These are phyloP conservation scores for Oreochromis spilurus DNA, from an alignment of 2,113 vertebrate species.

Conservation along the genomic window DNA sequence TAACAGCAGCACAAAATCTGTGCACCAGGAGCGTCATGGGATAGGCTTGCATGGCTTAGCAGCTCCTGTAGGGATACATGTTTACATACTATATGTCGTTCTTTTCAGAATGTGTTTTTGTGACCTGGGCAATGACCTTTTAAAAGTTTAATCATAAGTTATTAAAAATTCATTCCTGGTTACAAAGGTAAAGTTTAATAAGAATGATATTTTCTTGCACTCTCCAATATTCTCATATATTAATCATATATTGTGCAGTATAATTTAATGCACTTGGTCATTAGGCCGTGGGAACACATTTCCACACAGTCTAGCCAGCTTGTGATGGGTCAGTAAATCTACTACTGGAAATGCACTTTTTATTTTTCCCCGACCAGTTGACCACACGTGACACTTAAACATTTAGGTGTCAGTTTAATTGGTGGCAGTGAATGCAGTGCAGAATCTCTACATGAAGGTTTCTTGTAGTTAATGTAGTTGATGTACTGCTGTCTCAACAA, in stretches of 20 bases:
- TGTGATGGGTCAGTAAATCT: not conserved
- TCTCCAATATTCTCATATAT: not conserved
- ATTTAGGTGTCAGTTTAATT: not conserved
- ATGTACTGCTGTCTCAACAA: not conserved
- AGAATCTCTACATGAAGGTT: not conserved
- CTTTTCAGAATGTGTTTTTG: not conserved
- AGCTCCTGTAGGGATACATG: not conserved
- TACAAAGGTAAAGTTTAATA: not conserved
- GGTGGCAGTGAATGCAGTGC: not conserved
- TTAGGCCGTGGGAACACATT: not conserved
- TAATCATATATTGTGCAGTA: not conserved
- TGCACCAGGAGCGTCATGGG: not conserved
- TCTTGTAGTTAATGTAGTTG: not conserved
- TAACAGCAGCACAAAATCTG: not conserved
- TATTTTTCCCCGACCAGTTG: not conserved
- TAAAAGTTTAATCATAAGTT: not conserved
- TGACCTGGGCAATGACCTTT: fast-evolving
- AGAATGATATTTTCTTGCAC: not conserved
- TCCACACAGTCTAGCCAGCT: not conserved
- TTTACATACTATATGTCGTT: not conserved
- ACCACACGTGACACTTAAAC: not conserved
- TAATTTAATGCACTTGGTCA: not conserved
- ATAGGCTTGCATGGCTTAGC: not conserved
- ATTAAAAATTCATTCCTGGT: not conserved
- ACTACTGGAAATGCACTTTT: not conserved